These are phyloP conservation scores for Phaethon lepturus DNA, from an alignment of 2,113 vertebrate species.

Conservation along the genomic window DNA sequence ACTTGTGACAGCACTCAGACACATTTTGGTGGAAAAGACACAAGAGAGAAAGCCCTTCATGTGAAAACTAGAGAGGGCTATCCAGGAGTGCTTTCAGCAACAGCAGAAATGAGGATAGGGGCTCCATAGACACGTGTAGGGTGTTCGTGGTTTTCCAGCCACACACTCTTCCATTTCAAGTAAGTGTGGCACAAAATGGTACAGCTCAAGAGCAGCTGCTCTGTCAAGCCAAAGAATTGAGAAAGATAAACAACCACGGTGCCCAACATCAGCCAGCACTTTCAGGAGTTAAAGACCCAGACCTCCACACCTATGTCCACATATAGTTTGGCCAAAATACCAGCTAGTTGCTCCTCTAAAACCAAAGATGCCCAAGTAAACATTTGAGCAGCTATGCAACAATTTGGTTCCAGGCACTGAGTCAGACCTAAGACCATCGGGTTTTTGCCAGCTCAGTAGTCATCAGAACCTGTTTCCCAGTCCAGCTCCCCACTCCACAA, in stretches of 20 bases:
- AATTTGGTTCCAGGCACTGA: background rate
- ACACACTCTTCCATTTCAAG: background rate
- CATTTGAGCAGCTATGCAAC: background rate
- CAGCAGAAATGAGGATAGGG: background rate
- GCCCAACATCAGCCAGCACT: background rate
- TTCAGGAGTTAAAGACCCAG: background rate
- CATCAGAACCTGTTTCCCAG: background rate
- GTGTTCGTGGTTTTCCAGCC: background rate
- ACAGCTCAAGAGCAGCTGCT: background rate
- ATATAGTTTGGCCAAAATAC: background rate
- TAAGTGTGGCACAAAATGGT: fast-evolving
- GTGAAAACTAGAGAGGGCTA: background rate
- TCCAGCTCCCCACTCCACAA: background rate
- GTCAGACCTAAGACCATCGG: background rate
- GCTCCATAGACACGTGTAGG: fast-evolving
- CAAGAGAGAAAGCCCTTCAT: background rate
- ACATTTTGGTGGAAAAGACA: background rate
- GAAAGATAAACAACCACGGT: fast-evolving
- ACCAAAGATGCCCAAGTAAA: background rate
- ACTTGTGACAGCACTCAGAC: background rate
- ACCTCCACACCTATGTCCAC: background rate
- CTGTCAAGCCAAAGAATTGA: fast-evolving
- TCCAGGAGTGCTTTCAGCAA: background rate
- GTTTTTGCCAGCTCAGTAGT: background rate
- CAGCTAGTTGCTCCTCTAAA: background rate